Conservation (phyloP, 2,888 invertebrate genomes). For the Pomacea canaliculata region DNA sequence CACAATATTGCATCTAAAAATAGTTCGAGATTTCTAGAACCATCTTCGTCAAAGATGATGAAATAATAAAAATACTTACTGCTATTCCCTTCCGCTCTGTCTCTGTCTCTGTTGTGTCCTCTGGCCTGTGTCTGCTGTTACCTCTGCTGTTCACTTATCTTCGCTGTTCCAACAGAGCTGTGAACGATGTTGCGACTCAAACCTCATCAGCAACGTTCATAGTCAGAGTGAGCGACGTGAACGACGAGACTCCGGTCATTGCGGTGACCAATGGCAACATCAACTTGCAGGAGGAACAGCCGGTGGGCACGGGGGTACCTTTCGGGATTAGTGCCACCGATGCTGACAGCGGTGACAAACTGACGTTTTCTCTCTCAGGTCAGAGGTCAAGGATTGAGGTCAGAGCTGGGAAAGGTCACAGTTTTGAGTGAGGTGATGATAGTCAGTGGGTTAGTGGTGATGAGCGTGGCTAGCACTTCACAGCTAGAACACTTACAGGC, state of each 20-base stretch:
- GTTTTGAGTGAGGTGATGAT: background rate
- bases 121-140: background rate
- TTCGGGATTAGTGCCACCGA: constrained; percentile 40
- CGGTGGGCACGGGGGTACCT: constrained; percentile 39
- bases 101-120: background rate
- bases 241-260: constrained; percentile 56
- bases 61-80: too few relatives aligned
- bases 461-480: too few relatives aligned
- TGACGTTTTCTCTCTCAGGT: constrained; percentile 40
- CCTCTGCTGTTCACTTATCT: background rate
- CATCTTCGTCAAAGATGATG: too few relatives aligned
- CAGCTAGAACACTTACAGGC: too few relatives aligned
- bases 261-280: constrained; percentile 28
- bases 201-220: constrained; percentile 11
- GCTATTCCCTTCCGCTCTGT: too few relatives aligned
- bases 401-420: too few relatives aligned
- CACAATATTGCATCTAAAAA: background rate
- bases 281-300: constrained; percentile 40
- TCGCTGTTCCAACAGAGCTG: background rate
- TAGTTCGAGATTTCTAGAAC: background rate
- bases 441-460: background rate
- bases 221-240: constrained; percentile 49
- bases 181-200: background rate
- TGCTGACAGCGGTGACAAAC: constrained; percentile 37
- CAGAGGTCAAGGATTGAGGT: background rate